Base-by-base conservation (phyloP, 1,140 invertebrate species). In the Macrobrachium rosenbergii region DNA sequence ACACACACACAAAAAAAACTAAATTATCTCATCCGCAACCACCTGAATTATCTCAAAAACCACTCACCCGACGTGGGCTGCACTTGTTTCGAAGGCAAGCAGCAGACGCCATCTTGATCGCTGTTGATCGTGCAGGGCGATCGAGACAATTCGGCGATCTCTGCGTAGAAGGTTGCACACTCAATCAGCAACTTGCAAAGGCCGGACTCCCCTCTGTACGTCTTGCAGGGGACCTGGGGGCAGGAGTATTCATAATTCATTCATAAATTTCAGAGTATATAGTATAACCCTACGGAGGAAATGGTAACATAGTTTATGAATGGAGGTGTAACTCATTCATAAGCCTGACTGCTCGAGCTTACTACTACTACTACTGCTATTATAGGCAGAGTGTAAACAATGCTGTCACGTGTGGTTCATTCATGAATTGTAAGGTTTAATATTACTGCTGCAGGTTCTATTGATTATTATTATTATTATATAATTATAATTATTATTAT, bases 121-220 rank as follows among this genome's bases (percentile, higher is more conserved):
- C 82, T 87, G 62, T 85, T 89, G 23, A 93, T 89, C 14, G 88
- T 79, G 89, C 93, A 93, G 17, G 92, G 92, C 69, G 92, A 92
- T 82, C 91, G 91, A 62, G 91, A 91, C 10, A 93, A 82, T 81
- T 91, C 91, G 0, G 92, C 92, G 43, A 93, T 90, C 88, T 93
- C 92, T 0, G 92, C 91, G 88, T 92, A 93, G 88, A 93, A 93
- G 12, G 91, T 91, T 23, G 92, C 90, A 89, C 93, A 93, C 82
- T 92, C 91, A 28, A 92, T 91, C 12, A 93, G 90, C 10, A 92
- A 91, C 45, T 91, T 91, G 80, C 92, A 93, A 10, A 90, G 81
- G 43, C 92, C 92, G 0, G 86, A 37, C 52, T 88, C 21, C 16
- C 88, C 82, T 37, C 82, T 63, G 52, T 89, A 86, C 5, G 90